Conservation (phyloP, 2,888 invertebrate genomes). For the Dioctria rufipes region DNA sequence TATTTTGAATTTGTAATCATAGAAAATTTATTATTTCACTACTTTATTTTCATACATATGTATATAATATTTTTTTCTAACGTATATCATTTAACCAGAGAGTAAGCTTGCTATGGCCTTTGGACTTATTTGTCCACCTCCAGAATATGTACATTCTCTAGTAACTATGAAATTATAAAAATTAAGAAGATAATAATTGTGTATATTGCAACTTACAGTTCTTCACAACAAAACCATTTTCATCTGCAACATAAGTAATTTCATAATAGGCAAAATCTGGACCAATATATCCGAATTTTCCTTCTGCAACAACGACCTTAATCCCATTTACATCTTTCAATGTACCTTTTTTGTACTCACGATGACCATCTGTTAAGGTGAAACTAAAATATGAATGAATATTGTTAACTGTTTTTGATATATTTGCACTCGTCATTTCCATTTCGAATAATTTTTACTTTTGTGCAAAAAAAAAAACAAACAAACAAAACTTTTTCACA, state of each 20-base stretch:
- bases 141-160: not conserved
- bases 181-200: too few relatives aligned
- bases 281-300: not conserved
- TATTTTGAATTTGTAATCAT: too few relatives aligned
- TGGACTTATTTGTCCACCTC: not conserved
- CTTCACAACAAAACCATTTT: slow-evolving; percentile 2
- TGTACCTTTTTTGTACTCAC: not conserved
- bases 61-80: too few relatives aligned
- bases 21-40: too few relatives aligned
- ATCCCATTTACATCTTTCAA: not conserved
- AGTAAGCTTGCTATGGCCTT: slow-evolving; percentile 2
- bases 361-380: slow-evolving; percentile 1
- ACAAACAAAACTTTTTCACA: not conserved
- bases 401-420: too few relatives aligned
- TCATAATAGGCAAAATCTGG: not conserved
- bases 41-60: too few relatives aligned
- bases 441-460: too few relatives aligned
- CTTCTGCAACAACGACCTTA: not conserved
- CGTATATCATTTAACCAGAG: not conserved
- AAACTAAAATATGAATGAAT: not conserved
- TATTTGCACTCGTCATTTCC: too few relatives aligned
- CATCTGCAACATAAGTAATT: slow-evolving; percentile 3
- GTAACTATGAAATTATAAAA: too few relatives aligned
- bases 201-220: not conserved
- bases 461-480: too few relatives aligned